Evolutionary conservation across 2,888 invertebrate genomes (phyloP).

Genomic region (Metalampra italica): DNA sequence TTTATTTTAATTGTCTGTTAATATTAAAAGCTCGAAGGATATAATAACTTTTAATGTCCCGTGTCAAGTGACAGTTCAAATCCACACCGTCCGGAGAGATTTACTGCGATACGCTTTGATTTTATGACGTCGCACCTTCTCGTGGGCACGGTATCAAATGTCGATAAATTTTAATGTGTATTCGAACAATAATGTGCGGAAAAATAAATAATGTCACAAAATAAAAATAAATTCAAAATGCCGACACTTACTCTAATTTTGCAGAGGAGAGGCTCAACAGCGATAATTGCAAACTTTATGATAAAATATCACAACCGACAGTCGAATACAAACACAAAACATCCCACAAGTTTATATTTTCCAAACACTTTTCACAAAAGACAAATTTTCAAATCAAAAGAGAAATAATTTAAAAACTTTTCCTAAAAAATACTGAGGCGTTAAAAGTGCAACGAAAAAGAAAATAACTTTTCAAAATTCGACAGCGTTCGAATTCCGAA

Average conservation of each 20-base stretch:
- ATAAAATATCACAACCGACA: slow-evolving; percentile 42
- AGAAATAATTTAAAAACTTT: slow-evolving; percentile 16
- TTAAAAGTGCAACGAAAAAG: slow-evolving; percentile 3
- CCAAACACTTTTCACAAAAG: slow-evolving; percentile 36
- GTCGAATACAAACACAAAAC: slow-evolving; percentile 59
- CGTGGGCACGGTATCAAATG: slow-evolving; percentile 40
- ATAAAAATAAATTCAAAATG: slow-evolving; percentile 1
- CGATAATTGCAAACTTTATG: slow-evolving; percentile 32
- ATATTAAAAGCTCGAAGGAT: slow-evolving; percentile 47
- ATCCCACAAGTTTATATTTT: slow-evolving; percentile 60
- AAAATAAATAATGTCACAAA: slow-evolving; percentile 12
- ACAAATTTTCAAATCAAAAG: slow-evolving; percentile 8
- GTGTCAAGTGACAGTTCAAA: slow-evolving; percentile 65
- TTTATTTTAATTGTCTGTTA: slow-evolving; percentile 45
- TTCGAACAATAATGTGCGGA: neutral
- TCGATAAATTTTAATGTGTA: slow-evolving; percentile 37
- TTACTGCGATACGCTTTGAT: slow-evolving; percentile 70
- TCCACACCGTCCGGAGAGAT: slow-evolving; percentile 60
- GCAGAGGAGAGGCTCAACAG: slow-evolving; percentile 40
- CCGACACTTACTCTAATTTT: slow-evolving; percentile 58
- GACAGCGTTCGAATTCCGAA: slow-evolving; percentile 49
- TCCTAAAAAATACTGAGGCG: slow-evolving; percentile 13
- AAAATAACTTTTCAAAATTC: slow-evolving; percentile 35
- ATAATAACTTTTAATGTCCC: slow-evolving; percentile 63
- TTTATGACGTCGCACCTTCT: slow-evolving; percentile 48